Evolutionary conservation across 2,797 vertebrate species (phyloP), one percentile per base, ranked within the genome.

Genomic region (Intellagama lesueurii): DNA sequence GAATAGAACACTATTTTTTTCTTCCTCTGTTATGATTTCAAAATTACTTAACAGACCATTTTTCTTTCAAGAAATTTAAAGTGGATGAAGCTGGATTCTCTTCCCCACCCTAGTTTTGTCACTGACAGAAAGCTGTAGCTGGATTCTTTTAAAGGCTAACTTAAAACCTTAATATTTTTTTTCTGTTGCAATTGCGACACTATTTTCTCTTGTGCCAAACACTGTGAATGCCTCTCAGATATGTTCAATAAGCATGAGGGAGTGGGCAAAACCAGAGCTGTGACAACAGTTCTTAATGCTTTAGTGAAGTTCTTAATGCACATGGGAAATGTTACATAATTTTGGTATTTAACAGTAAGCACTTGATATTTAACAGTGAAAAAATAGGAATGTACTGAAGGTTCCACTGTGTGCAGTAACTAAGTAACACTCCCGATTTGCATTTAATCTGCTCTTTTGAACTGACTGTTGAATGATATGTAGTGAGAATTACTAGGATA

Each of bases 61-160:
- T 56, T 87, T 84, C 89, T 91, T 84, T 90, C 91, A 93, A 93
- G 89, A 87, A 84, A 91, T 89, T 85, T 89, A 86, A 95, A 80
- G 12, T 72, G 32, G 82, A 92, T 91, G 87, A 90, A 91, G 92
- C 91, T 94, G 92, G 85, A 30, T 77, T 94, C 89, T 90, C 92
- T 72, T 81, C 14, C 64, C 64, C 64, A 66, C 4, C 64, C 64
- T 66, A n/a, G n/a, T n/a, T n/a, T n/a, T n/a, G n/a, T n/a, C n/a
- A n/a, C n/a, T n/a, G n/a, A n/a, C n/a, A n/a, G n/a, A n/a, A n/a
- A 79, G 64, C 60, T 91, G 86, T 89, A 91, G 92, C 91, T 94
- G 92, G 85, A 30, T 78, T 94, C 90, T 91, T 92, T 66, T 81
- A 12, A 9, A 79, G 26, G 75, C 75, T 90, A 92, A 22, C 2